Evolutionary conservation across 2,797 vertebrate genomes (phyloP).

Genomic region (Sebastes kiyomatsui): DNA sequence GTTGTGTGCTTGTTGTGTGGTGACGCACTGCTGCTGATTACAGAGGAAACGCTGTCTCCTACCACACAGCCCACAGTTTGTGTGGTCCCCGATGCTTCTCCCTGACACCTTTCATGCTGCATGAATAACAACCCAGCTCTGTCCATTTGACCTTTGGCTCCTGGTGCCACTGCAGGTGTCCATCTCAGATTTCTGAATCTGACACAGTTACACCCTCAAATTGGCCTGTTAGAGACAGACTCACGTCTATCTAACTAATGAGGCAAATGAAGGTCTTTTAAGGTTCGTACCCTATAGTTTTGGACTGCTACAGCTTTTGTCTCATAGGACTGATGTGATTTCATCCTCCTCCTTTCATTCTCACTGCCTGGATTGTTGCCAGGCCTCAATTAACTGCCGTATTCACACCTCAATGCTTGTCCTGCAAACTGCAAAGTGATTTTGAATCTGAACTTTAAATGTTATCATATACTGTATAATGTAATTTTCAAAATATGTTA

Average conservation of each 20-base stretch:
- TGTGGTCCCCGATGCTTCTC: conserved; percentile 27
- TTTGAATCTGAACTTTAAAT: too few species aligned
- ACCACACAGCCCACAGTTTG: conserved; percentile 16
- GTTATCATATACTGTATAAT: too few species aligned
- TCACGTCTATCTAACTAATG: conserved; percentile 6
- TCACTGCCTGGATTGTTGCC: background rate
- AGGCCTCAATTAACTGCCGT: background rate
- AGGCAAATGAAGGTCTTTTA: background rate
- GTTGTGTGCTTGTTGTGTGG: background rate
- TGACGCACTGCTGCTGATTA: conserved; percentile 6
- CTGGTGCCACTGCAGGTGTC: background rate
- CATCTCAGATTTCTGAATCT: conserved; percentile 38
- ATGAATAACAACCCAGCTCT: conserved; percentile 46
- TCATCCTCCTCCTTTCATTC: background rate
- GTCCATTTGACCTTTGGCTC: conserved; percentile 46
- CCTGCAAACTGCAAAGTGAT: too few species aligned
- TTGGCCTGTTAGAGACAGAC: background rate
- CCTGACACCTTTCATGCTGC: conserved; percentile 19
- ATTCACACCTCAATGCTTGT: background rate
- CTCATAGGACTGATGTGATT: background rate
- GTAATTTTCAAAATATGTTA: too few species aligned
- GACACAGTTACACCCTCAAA: conserved; percentile 2
- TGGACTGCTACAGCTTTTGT: background rate
- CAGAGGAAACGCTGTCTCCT: background rate
- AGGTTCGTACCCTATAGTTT: background rate